Conservation (phyloP, 2,113 vertebrate genomes). For the Protomyctophum bolini region DNA sequence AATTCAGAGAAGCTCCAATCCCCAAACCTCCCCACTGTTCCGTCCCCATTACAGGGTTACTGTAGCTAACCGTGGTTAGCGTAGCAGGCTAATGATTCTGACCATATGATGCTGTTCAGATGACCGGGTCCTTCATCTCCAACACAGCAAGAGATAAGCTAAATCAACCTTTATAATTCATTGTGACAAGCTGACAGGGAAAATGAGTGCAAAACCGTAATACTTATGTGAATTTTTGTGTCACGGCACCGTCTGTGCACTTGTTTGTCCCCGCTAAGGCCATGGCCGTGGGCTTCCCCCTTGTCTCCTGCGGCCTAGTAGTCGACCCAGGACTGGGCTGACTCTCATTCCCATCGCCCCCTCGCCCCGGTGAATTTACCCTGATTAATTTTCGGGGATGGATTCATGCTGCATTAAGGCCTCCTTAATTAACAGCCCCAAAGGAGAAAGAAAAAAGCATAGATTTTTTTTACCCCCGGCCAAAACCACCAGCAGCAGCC, state of each 20-base stretch:
- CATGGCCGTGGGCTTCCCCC: slow-evolving; percentile 93
- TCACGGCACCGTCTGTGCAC: slow-evolving; percentile 92
- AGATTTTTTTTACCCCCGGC: slow-evolving; percentile 88
- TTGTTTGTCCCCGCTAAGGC: slow-evolving; percentile 86
- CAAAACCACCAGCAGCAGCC: no score
- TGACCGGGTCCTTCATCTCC: slow-evolving; percentile 83
- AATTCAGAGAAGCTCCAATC: neutral
- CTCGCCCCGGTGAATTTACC: slow-evolving; percentile 97
- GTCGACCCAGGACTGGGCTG: no score
- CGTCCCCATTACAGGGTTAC: slow-evolving; percentile 1
- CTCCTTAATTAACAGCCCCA: slow-evolving; percentile 99
- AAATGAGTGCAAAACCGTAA: slow-evolving; percentile 98
- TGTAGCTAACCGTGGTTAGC: slow-evolving; percentile 33
- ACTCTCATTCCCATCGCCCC: slow-evolving; percentile 89
- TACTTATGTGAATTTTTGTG: slow-evolving; percentile 98
- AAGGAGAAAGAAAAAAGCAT: slow-evolving; percentile 86
- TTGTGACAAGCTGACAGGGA: slow-evolving; percentile 99
- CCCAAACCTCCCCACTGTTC: neutral
- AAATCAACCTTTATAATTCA: slow-evolving; percentile 99
- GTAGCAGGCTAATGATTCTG: slow-evolving; percentile 77
- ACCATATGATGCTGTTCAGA: slow-evolving; percentile 89
- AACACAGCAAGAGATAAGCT: slow-evolving; percentile 91
- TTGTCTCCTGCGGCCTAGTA: slow-evolving; percentile 84
- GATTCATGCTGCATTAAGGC: no score
- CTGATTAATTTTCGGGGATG: slow-evolving; percentile 99